A percentile compares a stretch with the other conserved stretches of the same genome.
phyloP scores from a whole-genome alignment of 92 coral and sea anemone species.

The Zoanthus sansibaricus region DNA sequence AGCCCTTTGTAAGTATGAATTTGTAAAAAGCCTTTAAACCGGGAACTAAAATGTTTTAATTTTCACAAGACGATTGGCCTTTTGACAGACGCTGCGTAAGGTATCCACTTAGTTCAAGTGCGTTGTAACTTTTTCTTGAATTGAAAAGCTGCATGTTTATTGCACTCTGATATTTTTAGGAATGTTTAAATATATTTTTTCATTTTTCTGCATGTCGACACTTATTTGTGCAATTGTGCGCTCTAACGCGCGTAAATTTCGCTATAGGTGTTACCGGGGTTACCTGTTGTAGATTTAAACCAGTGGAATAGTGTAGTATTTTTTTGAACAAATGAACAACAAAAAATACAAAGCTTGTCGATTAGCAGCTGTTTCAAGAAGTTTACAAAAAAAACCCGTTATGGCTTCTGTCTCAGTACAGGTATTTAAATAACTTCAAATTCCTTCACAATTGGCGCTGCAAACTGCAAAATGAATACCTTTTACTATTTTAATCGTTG shows the following conservation, averaged over 20 bases:
- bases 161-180: neutral
- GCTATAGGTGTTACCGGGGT: conserved; percentile 39
- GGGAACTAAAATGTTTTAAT: neutral
- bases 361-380: conserved; percentile 35
- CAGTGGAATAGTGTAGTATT: conserved; percentile 14
- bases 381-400: conserved; percentile 42
- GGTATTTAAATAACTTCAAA: conserved; percentile 23
- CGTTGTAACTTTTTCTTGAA: neutral
- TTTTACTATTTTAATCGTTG: neutral
- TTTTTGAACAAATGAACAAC: conserved; percentile 25
- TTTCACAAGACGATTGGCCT: conserved; percentile 20
- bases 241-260: conserved; percentile 16
- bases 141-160: neutral
- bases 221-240: neutral
- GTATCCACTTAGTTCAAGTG: neutral
- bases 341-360: conserved; percentile 28
- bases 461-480: neutral
- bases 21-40: neutral
- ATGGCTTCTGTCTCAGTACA: conserved; percentile 1
- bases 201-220: neutral
- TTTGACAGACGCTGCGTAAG: conserved; percentile 27
- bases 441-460: conserved; percentile 34
- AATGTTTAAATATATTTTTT: neutral
- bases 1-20: conserved; percentile 39
- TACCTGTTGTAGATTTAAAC: neutral